Percentiles rank a stretch among this genome's conserved stretches.
These are phyloP conservation scores for Xylota segnis DNA, from an alignment of 2,888 invertebrate genomes.

Conservation along the genomic window DNA sequence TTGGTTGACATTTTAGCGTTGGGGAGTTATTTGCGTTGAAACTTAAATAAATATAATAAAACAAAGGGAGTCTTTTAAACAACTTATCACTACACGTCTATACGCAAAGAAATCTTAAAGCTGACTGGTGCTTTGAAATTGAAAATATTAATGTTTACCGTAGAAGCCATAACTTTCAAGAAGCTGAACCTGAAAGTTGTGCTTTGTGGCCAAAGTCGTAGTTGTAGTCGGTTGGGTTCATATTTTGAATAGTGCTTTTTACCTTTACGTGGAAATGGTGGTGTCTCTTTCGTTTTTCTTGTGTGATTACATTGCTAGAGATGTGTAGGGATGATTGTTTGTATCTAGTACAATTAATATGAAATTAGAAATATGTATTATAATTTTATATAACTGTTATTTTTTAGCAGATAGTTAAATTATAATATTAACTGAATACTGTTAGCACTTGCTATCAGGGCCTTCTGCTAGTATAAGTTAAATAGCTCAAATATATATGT, in stretches of 20 bases:
- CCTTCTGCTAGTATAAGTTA: too few species aligned
- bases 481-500: too few species aligned
- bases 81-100: slow-evolving; percentile 81
- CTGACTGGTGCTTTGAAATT: slow-evolving; percentile 70
- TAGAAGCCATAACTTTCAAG: slow-evolving; percentile 1
- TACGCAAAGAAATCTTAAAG: slow-evolving; percentile 78
- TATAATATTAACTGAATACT: too few species aligned
- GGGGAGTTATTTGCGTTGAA: slow-evolving; percentile 78
- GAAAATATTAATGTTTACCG: slow-evolving; percentile 42
- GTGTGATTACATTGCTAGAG: not conserved
- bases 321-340: not conserved
- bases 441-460: too few species aligned
- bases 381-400: too few species aligned
- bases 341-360: not conserved
- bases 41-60: slow-evolving; percentile 77
- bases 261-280: not conserved
- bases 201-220: slow-evolving; percentile 38
- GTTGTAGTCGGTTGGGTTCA: not conserved
- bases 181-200: slow-evolving; percentile 52
- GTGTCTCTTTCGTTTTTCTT: not conserved
- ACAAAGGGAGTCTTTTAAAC: slow-evolving; percentile 47
- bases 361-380: too few species aligned
- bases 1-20: slow-evolving; percentile 83
- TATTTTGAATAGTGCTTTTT: slow-evolving; percentile 26
- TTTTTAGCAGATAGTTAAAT: too few species aligned